These are phyloP conservation scores for Lysiphlebus fabarum DNA, from an alignment of 1,140 invertebrate genomes.

Conservation along the genomic window DNA sequence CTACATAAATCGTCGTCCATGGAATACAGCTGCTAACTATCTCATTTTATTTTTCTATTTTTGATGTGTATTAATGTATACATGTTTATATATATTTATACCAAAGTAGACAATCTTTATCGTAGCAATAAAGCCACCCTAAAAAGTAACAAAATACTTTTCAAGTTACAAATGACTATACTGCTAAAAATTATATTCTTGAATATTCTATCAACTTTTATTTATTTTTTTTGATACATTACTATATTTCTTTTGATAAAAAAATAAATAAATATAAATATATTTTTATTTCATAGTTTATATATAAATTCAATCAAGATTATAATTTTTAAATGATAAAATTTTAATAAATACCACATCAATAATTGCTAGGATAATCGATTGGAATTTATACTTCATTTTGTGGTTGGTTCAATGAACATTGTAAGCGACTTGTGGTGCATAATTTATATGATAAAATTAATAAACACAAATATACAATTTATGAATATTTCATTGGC, in stretches of 20 bases:
- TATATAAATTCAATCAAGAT: too few relatives aligned
- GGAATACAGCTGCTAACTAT: slow-evolving; percentile 26
- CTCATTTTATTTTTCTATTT: not conserved
- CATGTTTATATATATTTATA: too few relatives aligned
- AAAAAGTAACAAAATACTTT: slow-evolving; percentile 12
- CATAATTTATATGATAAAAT: slow-evolving; percentile 30
- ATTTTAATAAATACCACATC: slow-evolving; percentile 3
- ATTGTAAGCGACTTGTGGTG: slow-evolving; percentile 20
- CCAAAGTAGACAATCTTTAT: slow-evolving; percentile 34
- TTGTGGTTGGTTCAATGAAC: slow-evolving; percentile 16
- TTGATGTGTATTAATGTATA: too few relatives aligned
- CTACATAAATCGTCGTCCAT: slow-evolving; percentile 37
- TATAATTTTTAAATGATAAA: too few relatives aligned
- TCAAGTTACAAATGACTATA: slow-evolving; percentile 42
- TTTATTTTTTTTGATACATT: slow-evolving; percentile 1
- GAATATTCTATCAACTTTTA: slow-evolving; percentile 2
- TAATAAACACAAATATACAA: slow-evolving; percentile 20
- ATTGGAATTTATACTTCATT: slow-evolving; percentile 13
- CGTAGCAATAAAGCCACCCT: slow-evolving; percentile 37
- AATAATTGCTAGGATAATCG: slow-evolving; percentile 20
- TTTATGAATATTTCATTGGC: slow-evolving; percentile 31
- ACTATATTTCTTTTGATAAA: too few relatives aligned
- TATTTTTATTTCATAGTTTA: too few relatives aligned
- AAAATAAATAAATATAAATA: too few relatives aligned
- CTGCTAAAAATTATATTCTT: slow-evolving; percentile 41